A percentile compares a stretch with the other conserved stretches of the same genome.
Evolutionary conservation across 2,113 vertebrate species (phyloP).

Genomic region (Antigone vipio): DNA sequence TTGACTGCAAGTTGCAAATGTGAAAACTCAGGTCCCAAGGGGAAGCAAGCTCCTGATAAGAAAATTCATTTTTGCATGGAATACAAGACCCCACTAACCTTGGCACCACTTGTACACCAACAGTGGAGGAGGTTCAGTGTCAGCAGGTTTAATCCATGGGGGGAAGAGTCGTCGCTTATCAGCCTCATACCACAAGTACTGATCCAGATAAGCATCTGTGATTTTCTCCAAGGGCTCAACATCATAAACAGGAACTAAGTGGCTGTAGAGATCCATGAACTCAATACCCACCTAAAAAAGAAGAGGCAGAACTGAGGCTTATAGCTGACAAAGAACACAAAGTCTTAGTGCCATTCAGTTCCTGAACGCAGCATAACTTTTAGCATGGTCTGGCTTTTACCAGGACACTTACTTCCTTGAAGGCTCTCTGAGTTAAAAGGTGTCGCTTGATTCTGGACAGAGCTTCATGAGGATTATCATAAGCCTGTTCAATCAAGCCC

Average conservation of each 20-base stretch:
- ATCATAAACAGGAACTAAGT: constrained; percentile 95
- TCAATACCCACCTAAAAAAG: constrained; percentile 92
- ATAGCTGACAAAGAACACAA: not conserved
- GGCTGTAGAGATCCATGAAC: constrained; percentile 99
- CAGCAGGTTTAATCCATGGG: constrained; percentile 98
- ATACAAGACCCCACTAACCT: constrained; percentile 73
- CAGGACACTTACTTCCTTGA: constrained; percentile 87
- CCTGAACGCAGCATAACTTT: not conserved
- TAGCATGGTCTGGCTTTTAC: not conserved
- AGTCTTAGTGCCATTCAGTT: not conserved
- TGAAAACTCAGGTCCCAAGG: not conserved
- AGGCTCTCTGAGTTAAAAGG: constrained; percentile 97
- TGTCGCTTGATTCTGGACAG: constrained; percentile 99
- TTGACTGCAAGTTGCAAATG: not conserved
- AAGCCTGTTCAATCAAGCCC: constrained; percentile 96
- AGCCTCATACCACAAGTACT: constrained; percentile 98
- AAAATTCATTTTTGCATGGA: not conserved
- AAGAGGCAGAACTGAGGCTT: not conserved
- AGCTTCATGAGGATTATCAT: constrained; percentile 98
- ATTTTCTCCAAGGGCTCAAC: constrained; percentile 98
- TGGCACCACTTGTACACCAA: constrained; percentile 99
- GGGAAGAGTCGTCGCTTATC: constrained; percentile 96
- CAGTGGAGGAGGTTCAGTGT: constrained; percentile 95
- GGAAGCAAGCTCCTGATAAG: fast-evolving
- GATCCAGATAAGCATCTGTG: constrained; percentile 97